Evolutionary conservation across 2,113 vertebrate genomes (phyloP).

Genomic region (Lepidothrix coronata): DNA sequence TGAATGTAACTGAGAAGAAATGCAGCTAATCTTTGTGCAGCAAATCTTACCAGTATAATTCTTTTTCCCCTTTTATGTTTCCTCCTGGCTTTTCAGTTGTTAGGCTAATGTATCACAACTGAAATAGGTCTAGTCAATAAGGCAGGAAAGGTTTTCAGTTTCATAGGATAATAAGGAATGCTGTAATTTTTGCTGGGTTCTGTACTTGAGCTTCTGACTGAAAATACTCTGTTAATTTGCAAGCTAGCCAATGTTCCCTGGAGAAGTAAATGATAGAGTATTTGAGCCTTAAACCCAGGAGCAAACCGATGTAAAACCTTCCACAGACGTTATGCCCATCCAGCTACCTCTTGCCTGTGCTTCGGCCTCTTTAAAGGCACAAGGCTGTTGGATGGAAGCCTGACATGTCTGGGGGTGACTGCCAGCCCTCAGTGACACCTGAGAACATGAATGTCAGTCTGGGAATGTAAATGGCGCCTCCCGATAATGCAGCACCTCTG

Average conservation of each 20-base stretch:
- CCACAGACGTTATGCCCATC: neutral
- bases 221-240: neutral
- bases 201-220: neutral
- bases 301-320: neutral
- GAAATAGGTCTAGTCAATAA: neutral
- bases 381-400: constrained; percentile 9
- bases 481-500: constrained; percentile 35
- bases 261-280: neutral
- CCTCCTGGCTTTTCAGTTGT: neutral
- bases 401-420: neutral
- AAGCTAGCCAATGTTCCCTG: neutral
- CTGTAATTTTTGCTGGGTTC: neutral
- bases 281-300: neutral
- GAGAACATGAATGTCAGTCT: constrained; percentile 35
- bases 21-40: neutral
- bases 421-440: constrained; percentile 28
- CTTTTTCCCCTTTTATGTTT: neutral
- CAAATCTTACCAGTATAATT: neutral
- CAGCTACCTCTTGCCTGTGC: neutral
- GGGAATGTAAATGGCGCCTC: constrained; percentile 18
- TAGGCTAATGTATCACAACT: neutral
- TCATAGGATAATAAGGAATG: neutral
- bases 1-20: neutral
- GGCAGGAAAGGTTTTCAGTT: neutral
- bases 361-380: neutral